Base-by-base conservation (phyloP, 2,888 invertebrate genomes). In the Amphipyra berbera region DNA sequence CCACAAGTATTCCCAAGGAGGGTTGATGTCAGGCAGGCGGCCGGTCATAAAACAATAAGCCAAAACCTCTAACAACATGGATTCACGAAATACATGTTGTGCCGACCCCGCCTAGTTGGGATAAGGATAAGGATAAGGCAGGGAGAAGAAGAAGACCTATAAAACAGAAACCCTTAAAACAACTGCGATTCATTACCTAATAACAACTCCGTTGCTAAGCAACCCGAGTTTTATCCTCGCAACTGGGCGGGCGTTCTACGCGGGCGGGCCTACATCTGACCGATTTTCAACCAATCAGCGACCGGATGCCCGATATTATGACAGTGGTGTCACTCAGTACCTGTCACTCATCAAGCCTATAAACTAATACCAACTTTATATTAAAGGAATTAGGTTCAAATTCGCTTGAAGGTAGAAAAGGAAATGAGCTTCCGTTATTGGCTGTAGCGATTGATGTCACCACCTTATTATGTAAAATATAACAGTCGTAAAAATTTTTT, bases 271-370 rank as follows among this genome's bases (percentile, higher is more conserved):
- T 68, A 62, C 66, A 74, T 76, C 73, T 62, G 33, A 27, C 52
- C 49, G 54, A 71, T 55, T 64, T 46, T 55, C 84, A 73, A 81
- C 93, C 94, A 92, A 93, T 93, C 85, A 83, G 76, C 69, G 77
- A 77, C 85, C 88, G 90, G 92, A 94, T 90, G 88, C 86, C 79
- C 83, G 79, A 79, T 88, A 85, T 91, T 94, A 93, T 93, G 93
- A 94, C 93, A 91, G 45, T 65, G 74, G 86, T 91, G 90, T 92
- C 93, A 92, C 83, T 85, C 84, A 78, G 73, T 79, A 75, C 77
- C 82, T 85, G 88, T 88, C 89, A 92, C 88, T 80, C 45, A 75
- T 66, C 33, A 52, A 64, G 35, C 44, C 21, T 56, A 12, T n/a
- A 65, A 21, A 37, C 33, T 56, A 79, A 68, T 67, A 60, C 58